These are phyloP conservation scores for Eupelmus urozonus DNA, from an alignment of 2,888 invertebrate genomes.

Conservation along the genomic window DNA sequence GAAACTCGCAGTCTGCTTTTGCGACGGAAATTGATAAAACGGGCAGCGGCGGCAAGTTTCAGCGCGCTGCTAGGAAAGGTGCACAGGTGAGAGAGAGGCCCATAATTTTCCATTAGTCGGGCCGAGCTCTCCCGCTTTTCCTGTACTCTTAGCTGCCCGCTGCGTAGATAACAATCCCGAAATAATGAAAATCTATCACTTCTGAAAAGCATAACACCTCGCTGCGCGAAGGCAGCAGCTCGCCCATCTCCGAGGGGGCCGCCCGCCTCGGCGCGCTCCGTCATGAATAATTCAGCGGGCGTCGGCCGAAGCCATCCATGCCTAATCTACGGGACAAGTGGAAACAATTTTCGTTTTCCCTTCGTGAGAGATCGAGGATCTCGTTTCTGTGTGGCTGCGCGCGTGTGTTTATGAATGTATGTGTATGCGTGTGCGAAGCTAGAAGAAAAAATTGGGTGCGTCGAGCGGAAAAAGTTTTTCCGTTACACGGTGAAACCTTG, in stretches of 20 bases:
- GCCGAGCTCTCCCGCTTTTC: not conserved
- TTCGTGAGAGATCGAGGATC: constrained; percentile 22
- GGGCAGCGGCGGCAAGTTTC: not conserved
- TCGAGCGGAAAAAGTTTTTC: constrained; percentile 38
- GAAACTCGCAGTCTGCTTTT: not conserved
- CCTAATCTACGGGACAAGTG: constrained; percentile 62
- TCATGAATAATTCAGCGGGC: constrained; percentile 60
- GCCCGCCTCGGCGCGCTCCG: not conserved
- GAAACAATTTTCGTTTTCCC: constrained; percentile 61
- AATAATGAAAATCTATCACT: constrained; percentile 62
- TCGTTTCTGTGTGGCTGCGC: too few species aligned
- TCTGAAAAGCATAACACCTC: constrained; percentile 55
- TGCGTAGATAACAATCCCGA: constrained; percentile 56
- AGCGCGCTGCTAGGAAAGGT: constrained; percentile 33
- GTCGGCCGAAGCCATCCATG: constrained; percentile 60
- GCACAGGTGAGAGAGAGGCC: constrained; percentile 21
- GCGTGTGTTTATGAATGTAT: not conserved
- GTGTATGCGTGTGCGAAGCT: not conserved
- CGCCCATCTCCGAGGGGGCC: constrained; percentile 26
- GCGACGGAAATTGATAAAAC: constrained; percentile 54
- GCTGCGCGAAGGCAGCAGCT: not conserved
- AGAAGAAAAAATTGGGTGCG: constrained; percentile 33
- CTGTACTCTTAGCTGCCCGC: not conserved
- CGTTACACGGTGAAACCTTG: constrained; percentile 19
- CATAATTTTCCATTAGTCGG: constrained; percentile 56